Conservation (phyloP, 1,140 invertebrate species). For the Aricia agestis region DNA sequence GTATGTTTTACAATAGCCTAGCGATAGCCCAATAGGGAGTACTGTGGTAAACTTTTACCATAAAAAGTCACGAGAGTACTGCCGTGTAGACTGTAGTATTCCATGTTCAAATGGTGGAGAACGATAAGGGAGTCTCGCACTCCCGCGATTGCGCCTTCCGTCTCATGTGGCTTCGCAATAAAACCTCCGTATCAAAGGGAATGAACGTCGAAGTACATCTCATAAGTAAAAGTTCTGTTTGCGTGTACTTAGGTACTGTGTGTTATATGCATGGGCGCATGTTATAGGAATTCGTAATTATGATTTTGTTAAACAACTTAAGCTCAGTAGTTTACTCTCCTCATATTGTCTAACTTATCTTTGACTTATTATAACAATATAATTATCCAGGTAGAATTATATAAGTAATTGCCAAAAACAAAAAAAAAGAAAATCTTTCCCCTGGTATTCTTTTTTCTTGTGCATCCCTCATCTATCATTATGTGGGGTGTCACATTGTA, state of each 20-base stretch:
- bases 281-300: no score
- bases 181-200: constrained; percentile 7
- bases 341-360: no score
- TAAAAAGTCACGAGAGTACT: not conserved
- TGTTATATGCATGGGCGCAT: no score
- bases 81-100: not conserved
- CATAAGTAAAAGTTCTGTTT: not conserved
- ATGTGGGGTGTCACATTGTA: not conserved
- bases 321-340: no score
- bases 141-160: constrained; percentile 9
- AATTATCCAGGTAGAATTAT: not conserved
- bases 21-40: no score
- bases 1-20: no score
- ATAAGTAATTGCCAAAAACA: no score
- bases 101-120: not conserved
- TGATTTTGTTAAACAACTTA: no score
- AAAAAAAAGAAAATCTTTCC: not conserved
- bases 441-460: not conserved
- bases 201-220: constrained; percentile 8
- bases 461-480: not conserved
- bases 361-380: no score
- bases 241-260: not conserved
- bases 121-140: constrained; percentile 5
- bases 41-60: not conserved
- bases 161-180: constrained; percentile 6